Evolutionary conservation across 2,113 vertebrate genomes (phyloP), one percentile per base, ranked within the genome.

Genomic region (Platichthys stellatus): DNA sequence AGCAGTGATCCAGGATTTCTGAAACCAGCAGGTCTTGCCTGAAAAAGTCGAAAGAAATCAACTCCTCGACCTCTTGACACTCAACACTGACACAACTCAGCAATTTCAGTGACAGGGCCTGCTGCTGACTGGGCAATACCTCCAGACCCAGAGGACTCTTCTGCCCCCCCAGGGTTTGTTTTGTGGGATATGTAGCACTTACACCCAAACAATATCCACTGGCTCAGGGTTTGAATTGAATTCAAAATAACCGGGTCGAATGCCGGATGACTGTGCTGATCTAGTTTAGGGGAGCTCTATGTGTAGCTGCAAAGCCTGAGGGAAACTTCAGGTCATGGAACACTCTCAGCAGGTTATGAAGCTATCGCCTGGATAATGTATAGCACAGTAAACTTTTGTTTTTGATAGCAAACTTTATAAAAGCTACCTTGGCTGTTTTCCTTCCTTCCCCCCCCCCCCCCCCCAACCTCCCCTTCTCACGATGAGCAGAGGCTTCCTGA

Each of bases 81-180:
- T 84, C 70, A 80, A 89, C 81, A 77, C 85, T 81, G 81, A 86
- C 79, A 86, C 78, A 81, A 89, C 85, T 85, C 86, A 88, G 89
- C 88, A 75, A 54, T 80, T 86, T 79, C 54, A 24, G 76, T 59
- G 78, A 70, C 71, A 69, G 54, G 75, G 66, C n/a, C 82, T 56
- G 78, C 86, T 83, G 88, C 85, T 86, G 88, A 90, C 79, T 28
- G 78, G 69, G 67, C 80, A 11, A 72, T 88, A 72, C 66, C 45
- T 77, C 72, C 60, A 83, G 63, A 76, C 69, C 72, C 28, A 31
- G 28, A 31, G 28, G 28, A 31, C 28, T 5, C 28, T 31, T 3
- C 28, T 4, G 0, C 28, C 85, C 76, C 49, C 51, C 28, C 28
- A 13, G 51, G 69, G 70, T 62, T 79, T 82, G 71, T 81, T 82